These are phyloP conservation scores for Geopemphigus sp. DNA, from an alignment of 1,140 invertebrate genomes.

Conservation along the genomic window DNA sequence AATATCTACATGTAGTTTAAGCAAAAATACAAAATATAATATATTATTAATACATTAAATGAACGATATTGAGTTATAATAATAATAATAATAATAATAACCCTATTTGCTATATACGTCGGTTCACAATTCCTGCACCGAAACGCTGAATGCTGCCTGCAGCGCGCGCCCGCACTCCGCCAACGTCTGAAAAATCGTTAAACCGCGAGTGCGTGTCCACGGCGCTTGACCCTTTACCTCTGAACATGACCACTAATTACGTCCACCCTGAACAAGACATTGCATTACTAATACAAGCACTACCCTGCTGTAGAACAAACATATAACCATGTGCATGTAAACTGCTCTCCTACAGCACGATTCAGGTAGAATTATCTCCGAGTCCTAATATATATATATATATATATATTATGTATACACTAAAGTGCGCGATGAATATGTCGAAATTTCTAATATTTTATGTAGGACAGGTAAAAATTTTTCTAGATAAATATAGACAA, in stretches of 20 bases:
- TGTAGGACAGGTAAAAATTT: neutral
- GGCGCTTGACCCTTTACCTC: conserved; percentile 36
- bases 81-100: neutral
- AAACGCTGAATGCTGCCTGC: conserved; percentile 13
- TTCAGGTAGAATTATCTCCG: neutral
- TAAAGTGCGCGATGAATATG: too few species aligned
- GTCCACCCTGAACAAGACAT: neutral
- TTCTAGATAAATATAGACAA: too few species aligned
- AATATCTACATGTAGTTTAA: too few species aligned
- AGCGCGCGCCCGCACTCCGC: neutral
- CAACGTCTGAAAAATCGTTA: conserved; percentile 33
- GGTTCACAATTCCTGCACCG: neutral
- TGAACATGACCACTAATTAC: conserved; percentile 15
- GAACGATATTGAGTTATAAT: neutral
- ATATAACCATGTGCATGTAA: conserved; percentile 26
- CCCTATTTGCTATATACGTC: neutral
- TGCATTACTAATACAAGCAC: conserved; percentile 26
- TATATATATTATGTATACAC: neutral
- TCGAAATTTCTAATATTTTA: too few species aligned
- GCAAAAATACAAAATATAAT: too few species aligned
- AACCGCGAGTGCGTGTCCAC: conserved; percentile 26
- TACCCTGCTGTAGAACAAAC: neutral
- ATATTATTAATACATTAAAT: neutral
- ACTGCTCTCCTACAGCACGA: neutral
- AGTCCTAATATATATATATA: neutral